Conservation (phyloP, 2,113 vertebrate genomes). For the Sorex araneus region DNA sequence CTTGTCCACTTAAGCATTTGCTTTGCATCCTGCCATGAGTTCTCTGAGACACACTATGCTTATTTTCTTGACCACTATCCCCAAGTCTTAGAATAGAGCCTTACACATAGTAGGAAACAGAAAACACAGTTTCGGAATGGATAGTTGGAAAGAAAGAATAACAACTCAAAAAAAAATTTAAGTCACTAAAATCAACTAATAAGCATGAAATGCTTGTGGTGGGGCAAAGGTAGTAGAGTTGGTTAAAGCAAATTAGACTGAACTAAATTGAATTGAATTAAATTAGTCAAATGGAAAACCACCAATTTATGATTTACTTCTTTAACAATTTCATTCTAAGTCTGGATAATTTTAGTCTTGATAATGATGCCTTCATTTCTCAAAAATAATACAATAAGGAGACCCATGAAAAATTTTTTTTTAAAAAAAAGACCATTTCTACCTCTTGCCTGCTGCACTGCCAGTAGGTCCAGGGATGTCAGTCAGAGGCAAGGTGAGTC, state of each 20-base stretch:
- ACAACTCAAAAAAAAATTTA: slow-evolving; percentile 24
- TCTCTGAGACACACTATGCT: neutral
- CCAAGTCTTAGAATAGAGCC: slow-evolving; percentile 23
- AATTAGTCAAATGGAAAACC: neutral
- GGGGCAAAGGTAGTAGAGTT: neutral
- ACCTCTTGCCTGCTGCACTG: too few species aligned
- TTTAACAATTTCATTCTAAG: neutral
- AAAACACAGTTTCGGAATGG: slow-evolving; percentile 11
- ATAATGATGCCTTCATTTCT: neutral
- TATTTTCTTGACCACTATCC: neutral
- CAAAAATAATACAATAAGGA: neutral
- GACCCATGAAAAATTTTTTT: neutral
- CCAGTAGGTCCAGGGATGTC: too few species aligned
- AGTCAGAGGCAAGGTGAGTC: too few species aligned
- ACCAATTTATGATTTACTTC: slow-evolving; percentile 2
- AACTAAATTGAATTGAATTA: neutral
- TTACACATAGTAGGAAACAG: neutral
- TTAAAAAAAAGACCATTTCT: too few species aligned
- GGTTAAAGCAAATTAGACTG: neutral
- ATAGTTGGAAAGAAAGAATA: neutral
- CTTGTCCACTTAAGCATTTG: neutral
- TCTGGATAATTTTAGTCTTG: neutral
- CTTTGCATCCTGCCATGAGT: neutral
- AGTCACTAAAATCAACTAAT: neutral
- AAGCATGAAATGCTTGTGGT: neutral